phyloP scores from a whole-genome alignment of 2,888 invertebrate species.

The Didymodactylos carnosus region DNA sequence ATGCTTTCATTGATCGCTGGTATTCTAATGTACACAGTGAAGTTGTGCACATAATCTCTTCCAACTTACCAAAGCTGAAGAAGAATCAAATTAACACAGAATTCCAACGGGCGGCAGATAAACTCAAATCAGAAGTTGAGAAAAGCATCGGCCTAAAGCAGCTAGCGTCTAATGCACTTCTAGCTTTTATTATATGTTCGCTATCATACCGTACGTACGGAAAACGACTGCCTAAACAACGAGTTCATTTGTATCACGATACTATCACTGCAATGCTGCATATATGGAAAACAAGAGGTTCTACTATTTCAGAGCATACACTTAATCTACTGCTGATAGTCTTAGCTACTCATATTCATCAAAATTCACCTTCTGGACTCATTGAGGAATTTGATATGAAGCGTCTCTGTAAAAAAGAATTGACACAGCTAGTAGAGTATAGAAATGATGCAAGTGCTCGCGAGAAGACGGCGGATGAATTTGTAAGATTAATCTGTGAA shows the following conservation, averaged over 20 bases:
- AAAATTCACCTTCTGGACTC: background rate
- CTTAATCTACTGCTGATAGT: background rate
- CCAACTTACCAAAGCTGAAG: too few species aligned
- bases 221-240: background rate
- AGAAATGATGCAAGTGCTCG: too few species aligned
- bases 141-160: background rate
- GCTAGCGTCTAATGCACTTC: background rate
- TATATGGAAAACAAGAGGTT: background rate
- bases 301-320: background rate
- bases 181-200: background rate
- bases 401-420: background rate
- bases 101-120: too few species aligned
- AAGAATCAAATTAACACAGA: too few species aligned
- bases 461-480: too few species aligned
- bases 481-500: too few species aligned
- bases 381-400: background rate
- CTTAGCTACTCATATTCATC: background rate
- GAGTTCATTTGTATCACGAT: background rate
- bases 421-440: too few species aligned
- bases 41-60: too few species aligned
- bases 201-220: background rate
- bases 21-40: background rate
- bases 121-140: too few species aligned
- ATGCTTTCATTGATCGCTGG: background rate
- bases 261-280: background rate